Evolutionary conservation across 1,140 invertebrate genomes (phyloP), one percentile per base, ranked within the genome.

Genomic region (Littorina saxatilis): DNA sequence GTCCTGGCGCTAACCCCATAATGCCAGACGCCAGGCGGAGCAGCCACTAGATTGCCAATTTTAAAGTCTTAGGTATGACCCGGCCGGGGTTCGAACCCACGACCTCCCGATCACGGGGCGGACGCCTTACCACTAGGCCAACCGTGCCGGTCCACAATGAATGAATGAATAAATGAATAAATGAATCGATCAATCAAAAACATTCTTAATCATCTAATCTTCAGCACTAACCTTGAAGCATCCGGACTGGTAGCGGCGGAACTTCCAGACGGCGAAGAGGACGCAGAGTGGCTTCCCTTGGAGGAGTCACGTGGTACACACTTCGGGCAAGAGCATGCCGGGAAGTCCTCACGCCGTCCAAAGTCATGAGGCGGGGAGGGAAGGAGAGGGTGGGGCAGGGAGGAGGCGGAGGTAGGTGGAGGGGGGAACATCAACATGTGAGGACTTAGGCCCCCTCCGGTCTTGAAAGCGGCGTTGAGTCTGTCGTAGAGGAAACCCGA

Each of bases 291-390:
- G 1, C 32, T 61, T 68, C 32, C 27, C 7, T 73, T 61, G 55
- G 32, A 37, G 27, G 2, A 20, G 7, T 5, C 79, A 2, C 39
- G 9, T 5, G 79, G 52, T 2, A 82, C 15, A 27, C 83, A 84
- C 3, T 47, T 29, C 23, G 76, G 79, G 63, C 83, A 84, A 7
- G 75, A 47, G 70, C 83, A 84, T 9, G 76, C 43, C 2, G 81
- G 79, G 61, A 83, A 83, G 35, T 83, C 82, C 52, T 83, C 82
- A 2, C 76, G 58, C 35, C 76, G 55, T 15, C 76, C 76, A 0
- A 63, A 63, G 58, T 78, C 76, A 20, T 78, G 76, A 7, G 55
- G 39, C 27, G 76, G 76, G 55, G 76, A 78, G 27, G 76, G 76
- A n/a, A 63, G 23, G 55, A 66, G 55, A 7, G 58, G 58, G 39